Evolutionary conservation across 1,140 invertebrate genomes (phyloP), one percentile per base, ranked within the genome.

Genomic region (Papilio xuthus): DNA sequence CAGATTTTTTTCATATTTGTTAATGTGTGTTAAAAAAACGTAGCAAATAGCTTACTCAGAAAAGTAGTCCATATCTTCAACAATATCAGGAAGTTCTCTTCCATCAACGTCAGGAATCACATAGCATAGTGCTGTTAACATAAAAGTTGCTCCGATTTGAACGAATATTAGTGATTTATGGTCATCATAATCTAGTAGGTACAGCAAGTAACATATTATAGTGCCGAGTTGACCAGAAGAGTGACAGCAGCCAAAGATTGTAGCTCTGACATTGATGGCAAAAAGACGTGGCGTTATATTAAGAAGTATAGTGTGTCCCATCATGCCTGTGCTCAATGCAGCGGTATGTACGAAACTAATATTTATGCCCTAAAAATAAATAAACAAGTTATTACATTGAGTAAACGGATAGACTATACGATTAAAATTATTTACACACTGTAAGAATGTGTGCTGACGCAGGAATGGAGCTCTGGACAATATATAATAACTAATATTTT

Each of bases 1-100:
- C n/a, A n/a, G n/a, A n/a, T n/a, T n/a, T n/a, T n/a, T n/a, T n/a
- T n/a, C n/a, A n/a, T 4, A 20, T n/a, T 20, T 53, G 18, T 8
- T 20, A 23, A 28, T 42, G 28, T 28, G 26, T 47, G 10, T 70
- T 20, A 28, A 53, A 10, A 71, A 44, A 69, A 10, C 9, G 50
- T 69, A 10, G 18, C 2, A 37, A 69, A 63, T 60, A 63, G 80
- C 83, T 85, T 86, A 93, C 91, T 91, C 90, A 20, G 86, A 89
- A 81, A 89, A 93, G 74, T 92, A 92, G 80, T 93, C 91, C 92
- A 92, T 93, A 79, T 93, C 92, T 67, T 87, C 86, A 42, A 92
- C 73, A 32, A 92, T 80, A 80, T 93, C 92, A 0, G 92, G 92
- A 44, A 93, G 73, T 79, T 93, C 92, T 78, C 92, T 85, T 23